Base-by-base conservation (phyloP, 1,140 invertebrate species). In the Onthophagus taurus region DNA sequence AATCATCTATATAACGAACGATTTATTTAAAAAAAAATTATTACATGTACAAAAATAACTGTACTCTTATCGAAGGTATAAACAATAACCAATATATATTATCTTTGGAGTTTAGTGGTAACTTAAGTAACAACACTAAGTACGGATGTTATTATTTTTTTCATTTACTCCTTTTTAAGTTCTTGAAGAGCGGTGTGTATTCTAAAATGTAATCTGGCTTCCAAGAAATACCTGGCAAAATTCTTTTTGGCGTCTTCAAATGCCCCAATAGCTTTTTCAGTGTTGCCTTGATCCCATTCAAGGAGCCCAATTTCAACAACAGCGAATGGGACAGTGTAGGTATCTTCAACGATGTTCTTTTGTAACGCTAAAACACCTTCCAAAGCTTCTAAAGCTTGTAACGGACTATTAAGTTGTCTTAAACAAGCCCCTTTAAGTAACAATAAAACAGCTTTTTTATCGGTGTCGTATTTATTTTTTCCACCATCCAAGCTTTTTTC, bases 151-250 rank as follows among this genome's bases (percentile, higher is more conserved):
- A n/a, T n/a, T n/a, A n/a, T n/a, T n/a, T n/a, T n/a, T n/a, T n/a
- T n/a, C n/a, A n/a, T n/a, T n/a, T n/a, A n/a, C n/a, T n/a, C n/a
- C n/a, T 49, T 55, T 33, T 67, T 71, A 4, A 78, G 57, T 30
- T 78, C 75, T 50, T 75, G 70, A 6, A 85, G 57, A 42, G 81
- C 81, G 1, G 83, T 80, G 61, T 96, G 91, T 49, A 96, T 85
- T 52, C 88, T 75, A 67, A 96, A 96, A 65, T 95, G 91, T 16
- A 97, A 69, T 35, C 90, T 75, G 1, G 90, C 92, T 59, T 96
- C 91, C 38, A 96, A 66, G 1, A 83, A 79, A 65, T 93, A 95
- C 3, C 85, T 81, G n/a, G 85, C 85, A 62, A 81, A 93, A 58
- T 87, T 84, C 70, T 83, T 88, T 62, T 83, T 92, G 4, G 87